Evolutionary conservation across 2,888 invertebrate species (phyloP).

Genomic region (Masnerella sp.): DNA sequence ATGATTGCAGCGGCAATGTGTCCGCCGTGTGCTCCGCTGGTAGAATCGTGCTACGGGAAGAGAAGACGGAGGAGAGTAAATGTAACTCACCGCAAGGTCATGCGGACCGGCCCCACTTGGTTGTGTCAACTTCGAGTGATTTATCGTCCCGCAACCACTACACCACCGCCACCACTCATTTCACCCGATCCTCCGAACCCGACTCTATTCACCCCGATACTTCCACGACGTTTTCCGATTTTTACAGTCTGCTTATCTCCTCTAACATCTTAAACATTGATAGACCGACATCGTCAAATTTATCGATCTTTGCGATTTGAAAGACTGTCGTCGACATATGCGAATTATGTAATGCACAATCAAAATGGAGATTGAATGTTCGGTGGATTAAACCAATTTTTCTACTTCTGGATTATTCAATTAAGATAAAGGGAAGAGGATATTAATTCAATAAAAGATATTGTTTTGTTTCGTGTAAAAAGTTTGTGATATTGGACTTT

Average conservation of each 20-base stretch:
- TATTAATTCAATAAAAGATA: no score
- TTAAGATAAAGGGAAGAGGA: no score
- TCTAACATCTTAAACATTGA: slow-evolving; percentile 14
- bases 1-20: no score
- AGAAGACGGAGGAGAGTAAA: no score
- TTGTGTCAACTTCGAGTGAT: slow-evolving; percentile 68
- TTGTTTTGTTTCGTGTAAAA: no score
- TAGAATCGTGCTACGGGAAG: no score
- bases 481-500: no score
- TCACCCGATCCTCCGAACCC: slow-evolving; percentile 30
- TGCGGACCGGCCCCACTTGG: slow-evolving; percentile 67
- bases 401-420: no score
- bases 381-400: no score
- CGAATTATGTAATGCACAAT: background rate
- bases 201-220: slow-evolving; percentile 10
- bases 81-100: slow-evolving; percentile 66
- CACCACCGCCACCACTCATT: slow-evolving; percentile 35
- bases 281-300: slow-evolving; percentile 1
- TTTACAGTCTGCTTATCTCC: slow-evolving; percentile 16
- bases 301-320: background rate
- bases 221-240: slow-evolving; percentile 27
- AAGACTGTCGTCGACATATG: background rate
- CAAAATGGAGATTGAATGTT: background rate
- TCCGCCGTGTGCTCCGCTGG: no score
- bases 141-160: slow-evolving; percentile 65